Base-by-base conservation (phyloP, 2,797 vertebrate species). In the Enteromius treurensis region DNA sequence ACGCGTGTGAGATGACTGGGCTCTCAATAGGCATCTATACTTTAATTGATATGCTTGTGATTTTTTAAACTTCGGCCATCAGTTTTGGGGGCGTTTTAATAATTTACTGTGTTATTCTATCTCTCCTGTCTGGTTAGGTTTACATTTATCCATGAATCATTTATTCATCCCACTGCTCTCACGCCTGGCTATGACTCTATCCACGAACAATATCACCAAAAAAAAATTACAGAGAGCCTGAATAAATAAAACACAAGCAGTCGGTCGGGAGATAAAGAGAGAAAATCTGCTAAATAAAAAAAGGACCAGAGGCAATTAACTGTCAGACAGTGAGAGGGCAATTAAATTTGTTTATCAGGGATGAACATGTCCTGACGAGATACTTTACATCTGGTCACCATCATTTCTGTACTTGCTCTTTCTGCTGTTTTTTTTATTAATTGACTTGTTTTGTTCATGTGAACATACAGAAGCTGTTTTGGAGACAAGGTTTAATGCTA, bases 321-420 rank as follows among this genome's bases (percentile, higher is more conserved):
- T 88, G 13, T 1, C 40, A 81, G 80, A 88, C 85, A 86, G 80
- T 67, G 86, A 89, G 85, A 88, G 85, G 79, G 86, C 86, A 88
- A 90, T 93, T 91, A 81, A 89, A 87, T 90, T 77, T 87, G 87
- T 90, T 92, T 91, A 89, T 90, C 80, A 60, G 81, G 73, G 86
- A 91, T 90, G 79, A 89, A 40, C 40, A 40, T 9, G 34, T 34
- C 34, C 34, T 34, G 40, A 42, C 51, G 49, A 9, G 85, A 84
- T 86, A 81, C 81, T 62, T 62, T 77, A 51, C 51, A 74, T 82
- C 70, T 75, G 21, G 21, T 65, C 19, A 29, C 34, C 23, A 53
- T 82, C 58, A 81, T 81, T 37, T 51, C 37, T 0, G 3, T 3
- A 7, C 53, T 34, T 67, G 37, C 40, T 82, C 62, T 70, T 40